Percentiles rank a stretch among this genome's conserved stretches.
These are phyloP conservation scores for Trichosurus vulpecula DNA, from an alignment of 2,797 vertebrate species.

Conservation along the genomic window DNA sequence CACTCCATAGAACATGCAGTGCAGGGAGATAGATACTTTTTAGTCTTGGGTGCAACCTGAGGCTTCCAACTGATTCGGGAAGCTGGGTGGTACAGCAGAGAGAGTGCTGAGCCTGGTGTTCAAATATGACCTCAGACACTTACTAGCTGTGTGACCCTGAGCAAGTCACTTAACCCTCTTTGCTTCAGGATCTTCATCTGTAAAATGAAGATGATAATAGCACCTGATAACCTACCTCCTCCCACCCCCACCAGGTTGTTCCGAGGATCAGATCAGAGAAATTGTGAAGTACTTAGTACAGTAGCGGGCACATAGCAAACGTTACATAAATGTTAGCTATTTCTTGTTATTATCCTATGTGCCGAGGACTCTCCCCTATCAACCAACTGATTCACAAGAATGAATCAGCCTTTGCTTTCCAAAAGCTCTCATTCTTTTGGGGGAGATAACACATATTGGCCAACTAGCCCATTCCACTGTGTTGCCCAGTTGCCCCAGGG, in stretches of 20 bases:
- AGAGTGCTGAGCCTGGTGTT: not conserved
- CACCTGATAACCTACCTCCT: too few species aligned
- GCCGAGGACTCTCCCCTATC: not conserved
- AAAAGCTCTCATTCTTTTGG: not conserved
- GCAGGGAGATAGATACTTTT: not conserved
- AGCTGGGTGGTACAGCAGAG: too few species aligned
- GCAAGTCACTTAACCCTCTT: not conserved
- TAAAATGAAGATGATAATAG: not conserved
- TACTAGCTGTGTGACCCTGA: not conserved
- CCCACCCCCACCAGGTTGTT: not conserved
- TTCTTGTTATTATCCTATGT: not conserved
- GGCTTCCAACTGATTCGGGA: not conserved
- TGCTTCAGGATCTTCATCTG: not conserved
- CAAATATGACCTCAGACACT: not conserved
- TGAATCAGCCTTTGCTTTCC: not conserved
- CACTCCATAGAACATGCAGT: not conserved
- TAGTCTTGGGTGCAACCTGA: not conserved
- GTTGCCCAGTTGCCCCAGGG: not conserved
- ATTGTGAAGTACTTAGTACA: too few species aligned
- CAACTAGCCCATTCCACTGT: not conserved
- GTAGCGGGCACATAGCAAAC: not conserved
- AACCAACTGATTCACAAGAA: not conserved
- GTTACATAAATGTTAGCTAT: not conserved
- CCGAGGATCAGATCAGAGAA: not conserved
- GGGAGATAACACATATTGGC: not conserved